Conservation (phyloP, 2,888 invertebrate genomes). For the Harpalus rubripes region DNA sequence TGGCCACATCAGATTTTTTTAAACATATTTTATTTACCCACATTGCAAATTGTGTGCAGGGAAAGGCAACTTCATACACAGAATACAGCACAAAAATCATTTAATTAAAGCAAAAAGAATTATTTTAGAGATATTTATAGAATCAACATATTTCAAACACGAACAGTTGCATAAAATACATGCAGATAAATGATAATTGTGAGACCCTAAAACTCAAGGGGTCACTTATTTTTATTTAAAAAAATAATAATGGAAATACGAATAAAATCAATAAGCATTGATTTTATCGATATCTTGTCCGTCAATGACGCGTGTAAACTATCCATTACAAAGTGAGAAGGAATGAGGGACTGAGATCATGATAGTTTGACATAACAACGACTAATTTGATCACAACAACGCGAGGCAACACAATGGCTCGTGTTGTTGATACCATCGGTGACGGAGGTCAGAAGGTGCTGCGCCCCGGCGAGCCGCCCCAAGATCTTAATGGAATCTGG, state of each 20-base stretch:
- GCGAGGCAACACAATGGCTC: constrained; percentile 47
- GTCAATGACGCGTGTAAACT: constrained; percentile 32
- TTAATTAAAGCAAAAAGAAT: no score
- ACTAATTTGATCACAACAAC: constrained; percentile 65
- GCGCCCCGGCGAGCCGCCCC: constrained; percentile 59
- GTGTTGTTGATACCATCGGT: constrained; percentile 56
- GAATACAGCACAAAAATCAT: no score
- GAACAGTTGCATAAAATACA: no score
- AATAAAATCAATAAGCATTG: not conserved
- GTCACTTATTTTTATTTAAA: no score
- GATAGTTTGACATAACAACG: constrained; percentile 50
- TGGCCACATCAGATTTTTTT: no score
- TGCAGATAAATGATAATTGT: no score
- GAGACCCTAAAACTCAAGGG: no score
- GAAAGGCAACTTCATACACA: no score
- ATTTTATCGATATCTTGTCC: not conserved
- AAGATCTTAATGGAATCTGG: constrained; percentile 64
- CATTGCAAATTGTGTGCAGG: no score
- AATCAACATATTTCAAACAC: no score
- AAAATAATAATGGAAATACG: not conserved
- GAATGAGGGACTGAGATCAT: constrained; percentile 10
- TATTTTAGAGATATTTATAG: no score
- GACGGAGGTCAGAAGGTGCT: constrained; percentile 61
- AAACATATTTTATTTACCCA: no score
- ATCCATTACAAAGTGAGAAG: constrained; percentile 25